These are phyloP conservation scores for Agelaius tricolor DNA, from an alignment of 2,113 vertebrate genomes.

Conservation along the genomic window DNA sequence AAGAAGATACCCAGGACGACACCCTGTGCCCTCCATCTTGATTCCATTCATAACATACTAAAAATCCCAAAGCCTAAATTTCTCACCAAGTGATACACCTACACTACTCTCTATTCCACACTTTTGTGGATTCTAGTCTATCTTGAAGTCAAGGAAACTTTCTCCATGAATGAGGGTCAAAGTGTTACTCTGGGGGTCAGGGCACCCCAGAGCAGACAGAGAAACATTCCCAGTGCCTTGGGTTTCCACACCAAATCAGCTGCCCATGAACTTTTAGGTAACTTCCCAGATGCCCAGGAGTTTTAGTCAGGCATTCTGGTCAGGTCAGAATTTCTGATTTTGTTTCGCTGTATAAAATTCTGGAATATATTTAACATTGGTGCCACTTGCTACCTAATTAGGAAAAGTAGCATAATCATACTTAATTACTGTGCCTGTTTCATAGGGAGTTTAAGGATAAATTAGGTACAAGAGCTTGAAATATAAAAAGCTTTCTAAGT, in stretches of 20 bases:
- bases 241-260: neutral
- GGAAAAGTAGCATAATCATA: constrained; percentile 15
- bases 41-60: no score
- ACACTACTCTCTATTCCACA: no score
- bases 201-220: no score
- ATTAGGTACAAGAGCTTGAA: constrained; percentile 8
- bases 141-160: no score
- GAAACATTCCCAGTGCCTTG: no score
- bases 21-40: no score
- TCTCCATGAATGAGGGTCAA: no score
- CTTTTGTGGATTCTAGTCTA: no score
- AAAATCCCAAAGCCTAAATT: no score
- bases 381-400: constrained; percentile 18
- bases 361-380: neutral
- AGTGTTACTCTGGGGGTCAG: no score
- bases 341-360: neutral
- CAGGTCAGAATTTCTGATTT: neutral
- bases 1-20: no score
- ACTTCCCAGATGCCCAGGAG: neutral
- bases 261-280: neutral
- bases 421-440: constrained; percentile 29
- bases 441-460: neutral
- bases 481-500: constrained; percentile 15
- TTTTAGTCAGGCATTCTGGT: neutral
- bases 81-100: no score